Evolutionary conservation across 2,113 vertebrate genomes (phyloP).

Genomic region (Sander lucioperca): DNA sequence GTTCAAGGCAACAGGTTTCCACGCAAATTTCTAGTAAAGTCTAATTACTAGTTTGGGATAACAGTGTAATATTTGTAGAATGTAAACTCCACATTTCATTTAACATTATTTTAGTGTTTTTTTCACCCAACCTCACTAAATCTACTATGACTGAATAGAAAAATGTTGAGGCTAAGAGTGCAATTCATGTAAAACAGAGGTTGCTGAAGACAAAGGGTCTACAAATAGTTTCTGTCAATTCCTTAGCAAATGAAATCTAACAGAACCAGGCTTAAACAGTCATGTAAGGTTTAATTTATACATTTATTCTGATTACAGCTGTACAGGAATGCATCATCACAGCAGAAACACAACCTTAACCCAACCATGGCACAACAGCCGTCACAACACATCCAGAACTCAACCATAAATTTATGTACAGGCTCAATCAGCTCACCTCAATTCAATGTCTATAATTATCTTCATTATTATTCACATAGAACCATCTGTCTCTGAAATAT

Average conservation of each 20-base stretch:
- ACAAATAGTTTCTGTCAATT: background rate
- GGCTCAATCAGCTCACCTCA: constrained; percentile 68
- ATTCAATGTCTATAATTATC: constrained; percentile 54
- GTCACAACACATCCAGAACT: constrained; percentile 78
- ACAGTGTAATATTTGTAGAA: background rate
- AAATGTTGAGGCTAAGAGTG: background rate
- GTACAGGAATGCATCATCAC: constrained; percentile 82
- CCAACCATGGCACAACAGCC: constrained; percentile 77
- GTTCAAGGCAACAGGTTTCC: too few relatives aligned
- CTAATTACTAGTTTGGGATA: too few relatives aligned
- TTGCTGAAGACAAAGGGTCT: background rate
- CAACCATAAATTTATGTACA: constrained; percentile 70
- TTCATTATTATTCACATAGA: constrained; percentile 73
- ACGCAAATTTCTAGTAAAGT: too few relatives aligned
- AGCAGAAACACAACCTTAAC: constrained; percentile 80
- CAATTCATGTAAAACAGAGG: background rate
- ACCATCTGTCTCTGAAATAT: constrained; percentile 78
- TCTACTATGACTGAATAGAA: background rate
- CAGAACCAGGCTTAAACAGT: constrained; percentile 28
- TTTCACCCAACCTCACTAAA: background rate
- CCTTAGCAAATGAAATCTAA: background rate
- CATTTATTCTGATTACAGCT: constrained; percentile 82
- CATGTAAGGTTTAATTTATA: constrained; percentile 60
- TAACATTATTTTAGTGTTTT: background rate
- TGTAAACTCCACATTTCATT: background rate